Evolutionary conservation across 1,140 invertebrate genomes (phyloP), one percentile per base, ranked within the genome.

Genomic region (Drosophila simulans): DNA sequence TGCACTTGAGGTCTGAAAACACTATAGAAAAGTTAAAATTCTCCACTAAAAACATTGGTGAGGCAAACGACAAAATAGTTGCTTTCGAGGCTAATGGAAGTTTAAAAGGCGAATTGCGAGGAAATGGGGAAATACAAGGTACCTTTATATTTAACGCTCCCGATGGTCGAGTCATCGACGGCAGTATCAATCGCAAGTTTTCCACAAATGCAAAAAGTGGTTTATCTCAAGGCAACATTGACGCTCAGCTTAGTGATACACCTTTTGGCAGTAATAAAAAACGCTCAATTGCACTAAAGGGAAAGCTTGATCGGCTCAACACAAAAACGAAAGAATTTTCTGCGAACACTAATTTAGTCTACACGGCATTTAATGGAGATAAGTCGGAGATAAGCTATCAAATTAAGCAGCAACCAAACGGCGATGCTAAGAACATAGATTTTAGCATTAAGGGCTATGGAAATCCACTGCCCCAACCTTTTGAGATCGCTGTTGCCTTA

Each of bases 21-120:
- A 94, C 94, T 48, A 60, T 94, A 0, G 93, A 93, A 0, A 93
- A 94, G 5, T 93, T 93, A 0, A 92, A 93, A 3, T 35, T 96
- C 1, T 94, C 95, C n/a, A 94, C 95, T 0, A 96, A 95, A 58
- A 92, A 80, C 58, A 10, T 77, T 5, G 55, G 94, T 2, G 93
- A 95, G 51, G 53, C 93, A 2, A 68, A 93, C 2, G 92, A 92
- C 0, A 85, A 94, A 8, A 94, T 93, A 58, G 59, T 94, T 2
- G 90, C 93, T 46, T 66, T 94, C 0, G 95, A 95, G 39, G 89
- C 92, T 0, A 94, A 94, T 66, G 93, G 90, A 0, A 89, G 74
- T 3, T 51, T 90, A 0, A 85, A 93, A 27, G 94, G 94, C 4
- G 56, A 93, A 10, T 91, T 15, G 93, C 94, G 55, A 0, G 93